Evolutionary conservation across 2,113 vertebrate species (phyloP), one percentile per base, ranked within the genome.

Genomic region (Hippopotamus amphibius): DNA sequence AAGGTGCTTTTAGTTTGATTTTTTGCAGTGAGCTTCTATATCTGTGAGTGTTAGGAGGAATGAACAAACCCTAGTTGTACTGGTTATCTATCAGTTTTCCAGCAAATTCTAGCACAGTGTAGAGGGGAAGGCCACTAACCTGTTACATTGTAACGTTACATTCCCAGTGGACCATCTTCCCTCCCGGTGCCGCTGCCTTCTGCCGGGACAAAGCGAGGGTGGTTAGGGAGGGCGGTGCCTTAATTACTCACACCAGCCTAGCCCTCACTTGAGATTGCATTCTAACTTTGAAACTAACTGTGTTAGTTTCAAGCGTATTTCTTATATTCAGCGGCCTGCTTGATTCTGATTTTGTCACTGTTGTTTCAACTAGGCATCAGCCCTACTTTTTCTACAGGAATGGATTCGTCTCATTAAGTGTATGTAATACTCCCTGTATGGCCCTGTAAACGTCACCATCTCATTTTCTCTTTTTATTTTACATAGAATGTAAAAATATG

Each of bases 391-490:
- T 65, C 63, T 81, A 10, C 57, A 79, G 30, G 55, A 55, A 66
- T 50, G 50, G 10, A 53, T 69, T 16, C 28, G 59, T 65, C 48
- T 66, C 71, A 80, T 74, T 79, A 74, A 65, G 24, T 16, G 77
- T 81, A 41, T 57, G 30, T 57, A 87, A 43, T 88, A 72, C n/a
- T 66, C 22, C 92, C 53, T 55, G 57, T 28, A 80, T 46, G 65
- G 12, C 50, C 50, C 61, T 93, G 11, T 68, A 96, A 89, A 74
- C 19, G 10, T 81, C 57, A 86, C 28, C 50, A 17, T 72, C 89
- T 96, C 88, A 55, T 46, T 95, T 95, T 71, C 61, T 28, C 37
- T 63, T 93, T 90, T 90, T 83, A 65, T 72, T 50, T 92, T 63
- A 92, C 17, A 83, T 11, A 57, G 5, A 93, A 48, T 77, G 5